These are phyloP conservation scores for Hyposoter dolosus DNA, from an alignment of 2,888 invertebrate genomes.

Conservation along the genomic window DNA sequence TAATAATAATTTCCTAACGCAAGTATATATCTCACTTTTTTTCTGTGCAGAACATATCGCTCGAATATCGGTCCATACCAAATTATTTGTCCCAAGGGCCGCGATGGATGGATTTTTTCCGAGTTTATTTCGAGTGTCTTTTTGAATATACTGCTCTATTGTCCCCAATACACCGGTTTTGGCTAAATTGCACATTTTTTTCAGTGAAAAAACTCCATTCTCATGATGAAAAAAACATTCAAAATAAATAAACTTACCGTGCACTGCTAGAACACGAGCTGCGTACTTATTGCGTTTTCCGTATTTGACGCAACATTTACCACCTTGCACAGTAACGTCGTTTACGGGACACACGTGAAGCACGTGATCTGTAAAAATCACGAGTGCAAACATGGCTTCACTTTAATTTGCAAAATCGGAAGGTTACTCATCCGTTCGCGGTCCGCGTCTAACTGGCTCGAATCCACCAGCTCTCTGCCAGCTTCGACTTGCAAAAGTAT, in stretches of 20 bases:
- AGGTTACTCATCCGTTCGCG: not conserved
- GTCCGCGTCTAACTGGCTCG: not conserved
- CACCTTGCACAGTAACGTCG: not conserved
- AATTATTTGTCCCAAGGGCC: not conserved
- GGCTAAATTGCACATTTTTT: not conserved
- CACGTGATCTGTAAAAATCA: too few species aligned
- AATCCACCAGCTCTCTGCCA: not conserved
- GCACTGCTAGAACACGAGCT: conserved; percentile 6
- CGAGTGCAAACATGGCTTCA: not conserved
- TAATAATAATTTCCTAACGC: not conserved
- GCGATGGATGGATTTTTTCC: not conserved
- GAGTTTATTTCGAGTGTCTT: not conserved
- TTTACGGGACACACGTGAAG: conserved; percentile 7
- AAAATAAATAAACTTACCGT: not conserved
- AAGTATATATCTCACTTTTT: not conserved
- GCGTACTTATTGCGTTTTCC: conserved; percentile 9
- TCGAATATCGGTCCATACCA: not conserved
- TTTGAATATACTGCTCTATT: not conserved
- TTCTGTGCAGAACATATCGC: not conserved
- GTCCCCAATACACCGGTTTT: not conserved
- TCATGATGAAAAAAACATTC: not conserved
- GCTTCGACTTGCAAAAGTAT: not conserved
- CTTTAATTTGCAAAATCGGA: not conserved
- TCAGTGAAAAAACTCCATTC: not conserved
- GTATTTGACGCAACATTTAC: conserved; percentile 34